Evolutionary conservation across 2,113 vertebrate species (phyloP), one percentile per base, ranked within the genome.

Genomic region (Passer montanus): DNA sequence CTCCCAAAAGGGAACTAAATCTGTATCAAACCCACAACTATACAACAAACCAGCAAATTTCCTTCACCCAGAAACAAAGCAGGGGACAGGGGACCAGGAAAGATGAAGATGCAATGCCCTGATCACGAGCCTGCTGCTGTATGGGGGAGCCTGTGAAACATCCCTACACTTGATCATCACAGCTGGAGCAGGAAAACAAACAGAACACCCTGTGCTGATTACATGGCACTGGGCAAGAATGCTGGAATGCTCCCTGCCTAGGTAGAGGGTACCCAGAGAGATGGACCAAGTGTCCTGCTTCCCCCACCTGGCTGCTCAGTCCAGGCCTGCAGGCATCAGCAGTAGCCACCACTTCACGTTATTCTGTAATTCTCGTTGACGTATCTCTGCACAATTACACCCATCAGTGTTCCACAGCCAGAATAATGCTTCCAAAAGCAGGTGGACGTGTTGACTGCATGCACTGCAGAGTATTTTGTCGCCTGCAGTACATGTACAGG

Each of bases 251-350:
- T 30, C 53, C 30, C 53, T 56, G 30, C 23, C 47, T 30, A 3
- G 8, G 22, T 18, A 58, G 59, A 22, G 37, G 62, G 33, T 3
- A 66, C 11, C 22, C 3, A 1, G 78, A 52, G 15, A 27, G 14
- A 23, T 30, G 53, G 33, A 62, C 37, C 21, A 18, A 24, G 7
- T 2, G 11, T 27, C 20, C 47, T 47, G 30, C 23, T 74, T n/a
- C 78, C 4, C 6, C n/a, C 49, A 53, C 2, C 1, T 10, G 4
- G 2, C 19, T 31, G 35, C 41, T n/a, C 5, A 5, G 26, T 19
- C 15, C 73, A 64, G 27, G 16, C 27, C 50, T 15, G 4, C 35
- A 15, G 46, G 17, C n/a, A 44, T 11, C 39, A 35, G 8, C 49
- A 44, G 35, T 6, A 69, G 14, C 44, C 70, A 44, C 22, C 19